Percentiles rank a stretch among this genome's conserved stretches.
Evolutionary conservation across 2,797 vertebrate species (phyloP).

Genomic region (Sebastolobus altivelis): DNA sequence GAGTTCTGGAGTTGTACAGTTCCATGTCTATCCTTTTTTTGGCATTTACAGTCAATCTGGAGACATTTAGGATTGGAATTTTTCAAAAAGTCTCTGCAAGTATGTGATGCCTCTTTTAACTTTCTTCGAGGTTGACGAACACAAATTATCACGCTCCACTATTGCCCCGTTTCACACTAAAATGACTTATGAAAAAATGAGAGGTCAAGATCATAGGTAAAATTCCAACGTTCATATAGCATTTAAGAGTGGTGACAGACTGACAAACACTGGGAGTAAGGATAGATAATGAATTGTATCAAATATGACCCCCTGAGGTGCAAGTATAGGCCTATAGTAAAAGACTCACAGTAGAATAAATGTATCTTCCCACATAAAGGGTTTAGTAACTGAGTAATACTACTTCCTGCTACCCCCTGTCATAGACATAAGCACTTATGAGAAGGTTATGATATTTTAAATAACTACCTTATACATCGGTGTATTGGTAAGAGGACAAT

Average conservation of each 20-base stretch:
- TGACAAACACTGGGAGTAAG: not conserved
- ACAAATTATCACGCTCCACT: not conserved
- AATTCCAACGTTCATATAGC: not conserved
- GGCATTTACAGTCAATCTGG: conserved; percentile 39
- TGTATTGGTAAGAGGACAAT: no score
- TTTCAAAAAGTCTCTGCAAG: conserved; percentile 25
- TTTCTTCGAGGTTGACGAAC: not conserved
- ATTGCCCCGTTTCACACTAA: not conserved
- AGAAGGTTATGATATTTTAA: not conserved
- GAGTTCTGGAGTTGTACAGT: conserved; percentile 1
- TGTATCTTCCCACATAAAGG: not conserved
- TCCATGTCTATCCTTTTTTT: conserved; percentile 4
- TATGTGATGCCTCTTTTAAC: not conserved
- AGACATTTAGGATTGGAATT: conserved; percentile 35
- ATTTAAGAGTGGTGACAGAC: not conserved
- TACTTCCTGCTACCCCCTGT: not conserved
- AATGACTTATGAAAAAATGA: not conserved
- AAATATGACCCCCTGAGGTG: not conserved
- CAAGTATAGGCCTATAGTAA: not conserved
- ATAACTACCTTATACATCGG: not conserved
- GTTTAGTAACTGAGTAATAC: not conserved
- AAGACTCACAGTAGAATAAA: not conserved
- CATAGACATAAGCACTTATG: not conserved
- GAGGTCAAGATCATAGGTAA: not conserved
- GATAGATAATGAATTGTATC: not conserved